Conservation (phyloP, 2,888 invertebrate genomes). For the Miltochrista miniata region DNA sequence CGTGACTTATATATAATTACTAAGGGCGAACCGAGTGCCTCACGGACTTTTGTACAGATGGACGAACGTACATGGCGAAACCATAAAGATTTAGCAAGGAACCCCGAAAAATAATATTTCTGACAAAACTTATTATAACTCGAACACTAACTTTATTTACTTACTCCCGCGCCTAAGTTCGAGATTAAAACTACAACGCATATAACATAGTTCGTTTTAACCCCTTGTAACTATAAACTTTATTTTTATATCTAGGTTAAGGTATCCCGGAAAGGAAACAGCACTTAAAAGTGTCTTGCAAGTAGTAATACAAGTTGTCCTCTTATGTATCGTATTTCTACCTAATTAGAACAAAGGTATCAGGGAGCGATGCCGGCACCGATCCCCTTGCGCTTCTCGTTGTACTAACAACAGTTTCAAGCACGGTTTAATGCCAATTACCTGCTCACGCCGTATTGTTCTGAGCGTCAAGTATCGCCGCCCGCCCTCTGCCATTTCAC, state of each 20-base stretch:
- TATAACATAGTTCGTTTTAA: too few species aligned
- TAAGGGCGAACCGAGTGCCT: too few species aligned
- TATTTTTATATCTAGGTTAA: not conserved
- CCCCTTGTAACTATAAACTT: too few species aligned
- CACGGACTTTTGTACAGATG: too few species aligned
- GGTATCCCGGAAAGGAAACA: not conserved
- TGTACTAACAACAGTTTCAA: slow-evolving; percentile 61
- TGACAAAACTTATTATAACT: too few species aligned
- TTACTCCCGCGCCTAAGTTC: too few species aligned
- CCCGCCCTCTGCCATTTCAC: slow-evolving; percentile 30
- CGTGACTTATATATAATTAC: too few species aligned
- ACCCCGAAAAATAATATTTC: too few species aligned
- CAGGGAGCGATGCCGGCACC: slow-evolving; percentile 24
- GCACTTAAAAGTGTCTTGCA: slow-evolving; percentile 2
- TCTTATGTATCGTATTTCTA: slow-evolving; percentile 58
- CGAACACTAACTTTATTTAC: too few species aligned
- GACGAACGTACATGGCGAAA: too few species aligned
- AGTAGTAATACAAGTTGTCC: slow-evolving; percentile 39
- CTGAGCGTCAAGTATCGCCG: slow-evolving; percentile 57
- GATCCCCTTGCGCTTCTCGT: slow-evolving; percentile 42
- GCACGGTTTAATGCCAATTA: slow-evolving; percentile 72
- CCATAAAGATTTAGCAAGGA: too few species aligned
- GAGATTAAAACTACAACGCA: too few species aligned
- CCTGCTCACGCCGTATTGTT: slow-evolving; percentile 64
- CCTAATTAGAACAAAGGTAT: slow-evolving; percentile 58